Conservation (phyloP, 2,113 vertebrate genomes). For the Enhydra lutris region DNA sequence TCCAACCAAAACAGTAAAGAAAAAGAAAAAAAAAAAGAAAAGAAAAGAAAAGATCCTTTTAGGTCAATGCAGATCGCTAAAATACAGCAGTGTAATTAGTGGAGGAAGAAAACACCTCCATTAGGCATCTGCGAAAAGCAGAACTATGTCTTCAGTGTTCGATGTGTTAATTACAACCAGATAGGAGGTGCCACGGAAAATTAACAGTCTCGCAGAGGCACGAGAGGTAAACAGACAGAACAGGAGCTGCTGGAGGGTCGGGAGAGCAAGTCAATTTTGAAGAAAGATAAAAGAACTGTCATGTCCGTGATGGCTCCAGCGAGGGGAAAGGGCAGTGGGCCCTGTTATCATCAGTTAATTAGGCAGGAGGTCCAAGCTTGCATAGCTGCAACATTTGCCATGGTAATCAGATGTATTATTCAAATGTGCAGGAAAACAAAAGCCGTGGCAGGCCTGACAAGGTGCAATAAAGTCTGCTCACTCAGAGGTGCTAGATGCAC, state of each 20-base stretch:
- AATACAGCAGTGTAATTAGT: constrained; percentile 78
- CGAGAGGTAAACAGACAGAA: constrained; percentile 85
- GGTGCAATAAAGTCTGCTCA: constrained; percentile 66
- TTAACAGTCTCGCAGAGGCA: constrained; percentile 84
- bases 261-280: constrained; percentile 86
- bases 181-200: constrained; percentile 85
- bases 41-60: neutral
- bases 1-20: neutral
- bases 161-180: constrained; percentile 87
- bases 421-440: constrained; percentile 81
- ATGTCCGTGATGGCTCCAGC: constrained; percentile 81
- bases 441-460: constrained; percentile 68
- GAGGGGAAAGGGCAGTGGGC: constrained; percentile 85
- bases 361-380: constrained; percentile 84
- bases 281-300: constrained; percentile 87
- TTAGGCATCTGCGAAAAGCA: constrained; percentile 80
- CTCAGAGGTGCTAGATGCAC: constrained; percentile 69
- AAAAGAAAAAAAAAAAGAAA: neutral
- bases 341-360: constrained; percentile 90
- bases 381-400: constrained; percentile 78
- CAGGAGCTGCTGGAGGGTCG: constrained; percentile 81
- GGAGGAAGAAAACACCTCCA: constrained; percentile 74
- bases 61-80: constrained; percentile 70
- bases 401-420: constrained; percentile 89
- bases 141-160: constrained; percentile 75